Base-by-base conservation (phyloP, 2,888 invertebrate genomes). In the Cheilosia scutellata region DNA sequence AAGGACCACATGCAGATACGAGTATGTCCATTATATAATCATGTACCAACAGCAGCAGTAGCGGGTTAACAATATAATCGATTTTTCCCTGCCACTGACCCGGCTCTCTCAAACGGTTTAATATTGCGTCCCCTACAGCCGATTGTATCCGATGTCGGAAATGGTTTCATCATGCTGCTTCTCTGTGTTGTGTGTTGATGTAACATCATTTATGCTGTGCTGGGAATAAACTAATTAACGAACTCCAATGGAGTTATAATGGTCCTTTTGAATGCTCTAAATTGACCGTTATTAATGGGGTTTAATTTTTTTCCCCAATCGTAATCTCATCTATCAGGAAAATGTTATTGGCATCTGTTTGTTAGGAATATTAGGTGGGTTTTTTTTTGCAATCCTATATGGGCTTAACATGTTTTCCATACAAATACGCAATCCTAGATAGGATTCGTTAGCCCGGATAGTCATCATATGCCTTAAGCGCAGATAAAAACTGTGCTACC, bases 201-300 rank as follows among this genome's bases (percentile, higher is more conserved):
- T 27, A 31, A 70, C 33, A 51, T 42, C 60, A 51, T 25, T 65
- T 65, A 33, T 53, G 42, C 60, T 68, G 2, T 6, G 49, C 51
- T 68, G 76, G 76, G 60, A 51, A 76, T 66, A 76, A 76, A 68
- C 66, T 76, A 76, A 76, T 76, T 76, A 76, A 66, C 49, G 31
- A 66, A 66, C 66, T 60, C 31, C 60, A 76, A 53, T 68, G 58
- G 42, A 68, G 66, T 33, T 40, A 53, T 66, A 60, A 60, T 42
- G 76, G 58, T 53, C 47, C 66, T 42, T 68, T 76, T 53, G 76
- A 60, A 65, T 51, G 66, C 51, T 58, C 57, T 66, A 58, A 58
- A 58, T 66, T 66, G 68, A 60, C 58, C 68, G 66, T 76, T 68
- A 51, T 76, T 76, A 65, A 76, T 76, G 68, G 6, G 4, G 16